Evolutionary conservation across 2,797 vertebrate species (phyloP), one percentile per base, ranked within the genome.

Genomic region (Tokudaia muenninki): DNA sequence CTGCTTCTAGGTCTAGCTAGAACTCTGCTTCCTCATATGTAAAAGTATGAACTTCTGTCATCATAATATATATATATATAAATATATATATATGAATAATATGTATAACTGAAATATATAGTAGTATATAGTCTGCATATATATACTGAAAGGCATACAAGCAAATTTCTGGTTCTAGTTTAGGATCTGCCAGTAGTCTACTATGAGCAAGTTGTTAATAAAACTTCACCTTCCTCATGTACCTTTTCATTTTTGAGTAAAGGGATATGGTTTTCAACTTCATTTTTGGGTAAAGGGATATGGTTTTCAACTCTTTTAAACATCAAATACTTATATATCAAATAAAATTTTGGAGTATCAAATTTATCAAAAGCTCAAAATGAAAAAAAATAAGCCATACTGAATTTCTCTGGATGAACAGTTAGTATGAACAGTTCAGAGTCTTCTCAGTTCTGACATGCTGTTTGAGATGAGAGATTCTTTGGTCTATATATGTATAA

Each of bases 261-360:
- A 92, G 4, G 7, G 70, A 47, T 26, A 11, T 84, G 44, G 26
- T 74, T 95, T 84, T 84, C 74, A 94, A 61, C 8, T 37, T 79
- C 52, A 91, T 4, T 13, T 59, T 78, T 77, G 21, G 3, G 2
- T 88, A n/a, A 34, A 92, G 4, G 7, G 70, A 47, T 26, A 11
- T 84, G 44, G 26, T 74, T 95, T 84, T 84, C 74, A 94, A 61
- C 8, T 37, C 52, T 44, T 70, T 89, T 75, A 78, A 96, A 52
- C 8, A 95, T 47, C 9, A 90, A 88, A 70, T 63, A 31, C 41
- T 72, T 81, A 83, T 57, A 7, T 44, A 81, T 93, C 29, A 84
- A 72, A 67, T 79, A 17, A 94, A 97, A 81, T 81, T 91, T 1
- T 94, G 29, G 37, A 55, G 21, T 82, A 61, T 82, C 34, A 80